Conservation (phyloP, 2,113 vertebrate species). For the Bombycilla garrulus region DNA sequence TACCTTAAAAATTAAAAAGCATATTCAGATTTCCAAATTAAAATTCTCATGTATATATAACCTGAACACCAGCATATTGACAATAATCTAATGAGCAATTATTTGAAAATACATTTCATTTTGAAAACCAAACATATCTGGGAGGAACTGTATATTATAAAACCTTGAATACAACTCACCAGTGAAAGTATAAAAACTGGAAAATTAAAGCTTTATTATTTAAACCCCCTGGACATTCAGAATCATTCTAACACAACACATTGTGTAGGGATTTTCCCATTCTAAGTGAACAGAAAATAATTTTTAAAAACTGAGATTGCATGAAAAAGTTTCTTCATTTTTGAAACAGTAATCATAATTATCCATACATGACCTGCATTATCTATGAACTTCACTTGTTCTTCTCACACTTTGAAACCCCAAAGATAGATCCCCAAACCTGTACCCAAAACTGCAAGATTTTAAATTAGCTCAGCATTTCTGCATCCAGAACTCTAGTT, state of each 20-base stretch:
- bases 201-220: background rate
- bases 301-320: background rate
- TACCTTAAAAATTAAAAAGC: slow-evolving; percentile 76
- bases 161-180: background rate
- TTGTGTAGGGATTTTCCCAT: background rate
- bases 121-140: background rate
- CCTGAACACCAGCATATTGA: background rate
- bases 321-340: background rate
- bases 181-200: background rate
- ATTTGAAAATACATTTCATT: background rate
- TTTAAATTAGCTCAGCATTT: background rate
- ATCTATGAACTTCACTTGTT: background rate
- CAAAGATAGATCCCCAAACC: background rate
- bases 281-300: background rate
- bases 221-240: background rate
- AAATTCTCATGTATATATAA: background rate
- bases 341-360: background rate
- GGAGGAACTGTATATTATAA: background rate
- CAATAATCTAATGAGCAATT: background rate
- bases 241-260: background rate
- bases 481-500: background rate
- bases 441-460: background rate
- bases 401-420: background rate
- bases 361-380: too few species aligned
- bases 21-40: background rate